phyloP scores from a whole-genome alignment of 1,140 invertebrate genomes.

The Diuraphis noxia region DNA sequence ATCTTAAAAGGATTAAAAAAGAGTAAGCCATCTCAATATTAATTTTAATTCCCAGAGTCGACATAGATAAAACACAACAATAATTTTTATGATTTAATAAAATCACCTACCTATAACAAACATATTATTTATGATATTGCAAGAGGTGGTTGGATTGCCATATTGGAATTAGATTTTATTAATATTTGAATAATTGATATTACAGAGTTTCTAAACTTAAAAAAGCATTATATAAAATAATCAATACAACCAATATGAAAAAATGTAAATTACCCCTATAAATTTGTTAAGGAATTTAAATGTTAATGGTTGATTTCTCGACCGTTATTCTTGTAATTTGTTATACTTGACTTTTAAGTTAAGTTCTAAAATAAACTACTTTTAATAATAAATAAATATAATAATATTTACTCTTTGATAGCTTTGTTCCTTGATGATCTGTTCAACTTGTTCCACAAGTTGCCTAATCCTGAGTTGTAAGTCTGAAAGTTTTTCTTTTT shows the following conservation, averaged over 20 bases:
- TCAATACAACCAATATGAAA: too few species aligned
- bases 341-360: not conserved
- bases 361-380: not conserved
- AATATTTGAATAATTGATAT: too few species aligned
- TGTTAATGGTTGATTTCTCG: not conserved
- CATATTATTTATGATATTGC: too few species aligned
- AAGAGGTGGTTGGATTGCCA: too few species aligned
- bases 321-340: not conserved
- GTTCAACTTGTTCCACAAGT: conserved; percentile 95
- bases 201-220: not conserved
- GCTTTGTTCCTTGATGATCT: conserved; percentile 99
- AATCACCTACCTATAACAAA: too few species aligned
- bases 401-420: conserved; percentile 85
- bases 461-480: conserved; percentile 94
- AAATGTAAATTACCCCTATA: not conserved
- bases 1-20: too few species aligned
- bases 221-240: not conserved
- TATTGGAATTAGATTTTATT: too few species aligned
- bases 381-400: not conserved
- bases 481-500: conserved; percentile 97
- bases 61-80: too few species aligned
- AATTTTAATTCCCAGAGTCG: too few species aligned
- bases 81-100: too few species aligned
- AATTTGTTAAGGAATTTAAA: not conserved
- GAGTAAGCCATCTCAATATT: too few species aligned